phyloP scores from a whole-genome alignment of 2,113 vertebrate species.

The Diphyllodes magnificus region DNA sequence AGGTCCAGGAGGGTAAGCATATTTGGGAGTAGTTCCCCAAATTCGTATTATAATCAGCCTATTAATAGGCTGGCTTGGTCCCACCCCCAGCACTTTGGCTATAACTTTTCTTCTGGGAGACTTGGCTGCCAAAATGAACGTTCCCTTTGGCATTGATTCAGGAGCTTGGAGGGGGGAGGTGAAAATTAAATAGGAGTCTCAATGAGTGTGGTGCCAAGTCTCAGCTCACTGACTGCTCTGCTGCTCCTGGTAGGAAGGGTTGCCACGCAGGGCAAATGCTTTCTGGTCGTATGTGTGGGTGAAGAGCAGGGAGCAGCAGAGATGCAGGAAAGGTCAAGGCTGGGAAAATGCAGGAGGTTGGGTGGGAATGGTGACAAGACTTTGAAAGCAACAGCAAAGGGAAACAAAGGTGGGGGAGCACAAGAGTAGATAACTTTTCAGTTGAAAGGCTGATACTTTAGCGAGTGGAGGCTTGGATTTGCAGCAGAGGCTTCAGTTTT shows the following conservation, averaged over 20 bases:
- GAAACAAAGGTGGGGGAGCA: background rate
- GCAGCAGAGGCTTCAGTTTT: background rate
- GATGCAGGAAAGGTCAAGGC: background rate
- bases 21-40: conserved; percentile 31
- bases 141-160: conserved; percentile 28
- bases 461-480: background rate
- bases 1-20: conserved; percentile 23
- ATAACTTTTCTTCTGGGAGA: conserved; percentile 30
- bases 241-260: background rate
- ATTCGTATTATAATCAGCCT: conserved; percentile 45
- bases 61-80: conserved; percentile 40
- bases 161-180: background rate
- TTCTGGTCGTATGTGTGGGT: background rate
- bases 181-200: background rate
- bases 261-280: background rate
- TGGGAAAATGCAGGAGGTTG: background rate
- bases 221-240: background rate
- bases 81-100: conserved; percentile 30
- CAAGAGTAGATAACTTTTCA: background rate
- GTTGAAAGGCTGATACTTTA: background rate
- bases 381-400: background rate
- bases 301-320: background rate
- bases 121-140: background rate
- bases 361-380: background rate
- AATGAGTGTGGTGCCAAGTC: background rate